phyloP scores from a whole-genome alignment of 2,888 invertebrate genomes.

The Ectobius pallidus region DNA sequence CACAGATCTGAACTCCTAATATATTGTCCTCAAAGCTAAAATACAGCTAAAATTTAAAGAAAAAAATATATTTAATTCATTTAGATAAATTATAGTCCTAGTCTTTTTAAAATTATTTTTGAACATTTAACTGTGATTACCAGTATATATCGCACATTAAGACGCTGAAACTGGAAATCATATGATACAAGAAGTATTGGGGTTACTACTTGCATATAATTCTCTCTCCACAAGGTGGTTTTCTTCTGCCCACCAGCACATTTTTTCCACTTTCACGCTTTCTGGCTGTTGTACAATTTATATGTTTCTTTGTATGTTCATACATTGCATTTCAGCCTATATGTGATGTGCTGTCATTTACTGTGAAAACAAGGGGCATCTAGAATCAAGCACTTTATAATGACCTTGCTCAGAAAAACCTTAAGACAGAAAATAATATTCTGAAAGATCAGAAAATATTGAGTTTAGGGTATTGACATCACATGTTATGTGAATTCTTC shows the following conservation, averaged over 20 bases:
- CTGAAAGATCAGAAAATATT: too few relatives aligned
- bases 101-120: too few relatives aligned
- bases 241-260: background rate
- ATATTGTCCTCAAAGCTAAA: too few relatives aligned
- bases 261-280: background rate
- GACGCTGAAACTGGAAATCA: too few relatives aligned
- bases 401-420: background rate
- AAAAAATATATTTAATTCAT: too few relatives aligned
- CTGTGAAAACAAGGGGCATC: background rate
- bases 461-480: too few relatives aligned
- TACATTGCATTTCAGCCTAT: conserved; percentile 7
- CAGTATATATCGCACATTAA: too few relatives aligned
- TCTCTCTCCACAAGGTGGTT: conserved; percentile 19
- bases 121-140: too few relatives aligned
- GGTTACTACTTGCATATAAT: background rate
- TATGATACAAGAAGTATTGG: conserved; percentile 5
- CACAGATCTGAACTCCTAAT: too few relatives aligned
- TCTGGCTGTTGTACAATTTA: background rate
- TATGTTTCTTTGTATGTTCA: conserved; percentile 5
- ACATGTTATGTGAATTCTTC: too few relatives aligned
- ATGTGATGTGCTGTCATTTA: background rate
- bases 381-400: background rate
- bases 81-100: too few relatives aligned
- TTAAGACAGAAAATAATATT: background rate
- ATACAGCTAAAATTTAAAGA: too few relatives aligned